Percentiles rank a stretch among this genome's conserved stretches.
These are phyloP conservation scores for Acanthosepion lycidas DNA, from an alignment of 2,888 invertebrate species.

Conservation along the genomic window DNA sequence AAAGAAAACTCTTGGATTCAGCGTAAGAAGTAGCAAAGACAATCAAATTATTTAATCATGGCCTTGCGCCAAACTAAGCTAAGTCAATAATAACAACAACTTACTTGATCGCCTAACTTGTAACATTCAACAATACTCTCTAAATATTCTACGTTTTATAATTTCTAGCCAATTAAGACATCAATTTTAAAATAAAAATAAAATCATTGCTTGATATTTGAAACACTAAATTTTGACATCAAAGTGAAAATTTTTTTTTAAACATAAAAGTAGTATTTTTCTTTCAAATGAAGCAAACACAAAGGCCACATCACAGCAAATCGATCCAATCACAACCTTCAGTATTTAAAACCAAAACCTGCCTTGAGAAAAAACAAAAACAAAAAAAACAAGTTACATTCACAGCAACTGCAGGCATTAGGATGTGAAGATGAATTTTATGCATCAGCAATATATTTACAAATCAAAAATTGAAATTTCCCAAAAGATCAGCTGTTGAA, in stretches of 20 bases:
- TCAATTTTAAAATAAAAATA: background rate
- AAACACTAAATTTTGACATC: background rate
- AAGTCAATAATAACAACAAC: background rate
- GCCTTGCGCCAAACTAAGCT: no score
- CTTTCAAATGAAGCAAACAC: background rate
- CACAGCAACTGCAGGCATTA: background rate
- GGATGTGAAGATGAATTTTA: background rate
- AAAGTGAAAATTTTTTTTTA: background rate
- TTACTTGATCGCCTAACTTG: background rate
- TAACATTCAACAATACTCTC: no score
- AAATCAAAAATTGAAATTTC: background rate
- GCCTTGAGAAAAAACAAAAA: background rate
- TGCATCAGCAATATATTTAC: background rate
- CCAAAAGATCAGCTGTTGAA: background rate
- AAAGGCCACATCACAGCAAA: conserved; percentile 12
- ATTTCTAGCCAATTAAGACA: background rate
- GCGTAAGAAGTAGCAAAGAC: background rate
- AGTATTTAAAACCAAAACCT: background rate
- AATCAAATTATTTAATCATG: background rate
- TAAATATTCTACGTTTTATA: no score
- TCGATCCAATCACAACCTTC: background rate
- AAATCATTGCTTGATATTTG: background rate
- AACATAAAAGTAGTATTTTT: background rate
- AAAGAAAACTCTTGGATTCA: no score
- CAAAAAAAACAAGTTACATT: background rate